Base-by-base conservation (phyloP, 2,797 vertebrate genomes). In the Schizopygopsis malacanthus region DNA sequence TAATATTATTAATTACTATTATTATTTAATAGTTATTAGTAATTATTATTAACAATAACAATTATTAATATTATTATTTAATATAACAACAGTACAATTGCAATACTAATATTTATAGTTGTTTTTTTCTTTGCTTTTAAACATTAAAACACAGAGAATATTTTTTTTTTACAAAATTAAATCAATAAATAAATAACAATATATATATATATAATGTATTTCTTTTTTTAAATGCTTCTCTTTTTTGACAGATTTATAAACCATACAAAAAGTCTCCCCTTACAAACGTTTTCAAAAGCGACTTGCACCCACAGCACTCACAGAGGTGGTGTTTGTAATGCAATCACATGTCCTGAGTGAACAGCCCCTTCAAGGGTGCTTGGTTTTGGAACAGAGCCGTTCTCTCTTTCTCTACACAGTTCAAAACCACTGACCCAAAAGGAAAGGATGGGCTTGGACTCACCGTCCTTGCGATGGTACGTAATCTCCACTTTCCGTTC, bases 381-480 rank as follows among this genome's bases (percentile, higher is more conserved):
- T 47, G 56, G 25, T 59, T 72, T 50, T 71, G 37, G 37, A 71
- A 79, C 37, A 47, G 67, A 77, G 75, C 16, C 52, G 37, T 81
- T 70, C 37, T 22, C 8, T 72, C 75, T 77, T 28, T 28, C 25
- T 56, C 18, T 41, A 11, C 18, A 78, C 39, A 7, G 52, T 50
- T 33, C 25, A 79, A 79, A 20, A 56, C 56, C n/a, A 37, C 73
- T 39, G 73, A 80, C 39, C 33, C 61, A 45, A 20, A 72, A 75
- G 72, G 25, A 52, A 1, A 52, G 63, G 25, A 33, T n/a, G 7
- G 11, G 63, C 9, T 8, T n/a, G 71, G 84, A 95, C 94, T 99
- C 96, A 99, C 98, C 98, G 90, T 99, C 96, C 94, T 99, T 99
- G 81, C 97, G 97, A 92, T 99, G 97, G 94, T 99, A 99, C 87